phyloP scores from a whole-genome alignment of 2,797 vertebrate species.

The Chelon auratus region DNA sequence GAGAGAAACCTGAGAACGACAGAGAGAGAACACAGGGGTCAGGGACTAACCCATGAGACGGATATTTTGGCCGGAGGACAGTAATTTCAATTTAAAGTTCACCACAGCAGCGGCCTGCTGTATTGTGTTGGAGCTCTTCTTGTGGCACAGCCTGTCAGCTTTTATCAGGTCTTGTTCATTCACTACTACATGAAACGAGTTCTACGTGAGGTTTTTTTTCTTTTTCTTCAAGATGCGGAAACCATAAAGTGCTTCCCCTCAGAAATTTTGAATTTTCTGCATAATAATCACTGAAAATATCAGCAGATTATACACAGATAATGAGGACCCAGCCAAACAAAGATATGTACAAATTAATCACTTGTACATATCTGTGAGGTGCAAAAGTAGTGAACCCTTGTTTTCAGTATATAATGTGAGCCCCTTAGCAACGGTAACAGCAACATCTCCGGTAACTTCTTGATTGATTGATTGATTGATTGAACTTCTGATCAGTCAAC shows the following conservation, averaged over 20 bases:
- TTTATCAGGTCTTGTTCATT: conserved; percentile 29
- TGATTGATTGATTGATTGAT: no score
- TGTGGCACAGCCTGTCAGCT: neutral
- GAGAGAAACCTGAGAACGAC: conserved; percentile 28
- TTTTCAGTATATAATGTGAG: no score
- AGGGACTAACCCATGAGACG: conserved; percentile 36
- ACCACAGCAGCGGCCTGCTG: conserved; percentile 20
- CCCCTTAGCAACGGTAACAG: no score
- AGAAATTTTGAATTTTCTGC: no score
- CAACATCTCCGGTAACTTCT: no score
- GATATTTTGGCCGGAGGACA: conserved; percentile 55
- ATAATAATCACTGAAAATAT: no score
- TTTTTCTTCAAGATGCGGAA: conserved; percentile 10
- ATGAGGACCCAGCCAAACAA: no score
- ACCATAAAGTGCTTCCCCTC: neutral
- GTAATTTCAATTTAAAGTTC: conserved; percentile 67
- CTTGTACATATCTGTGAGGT: no score
- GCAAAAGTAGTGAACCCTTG: no score
- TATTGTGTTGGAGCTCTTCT: conserved; percentile 37
- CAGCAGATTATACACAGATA: no score
- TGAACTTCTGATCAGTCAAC: no score
- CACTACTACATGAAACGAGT: neutral
- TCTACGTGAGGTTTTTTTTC: conserved; percentile 7
- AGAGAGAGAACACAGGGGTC: conserved; percentile 18
- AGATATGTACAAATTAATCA: no score